Base-by-base conservation (phyloP, 2,113 vertebrate genomes). In the Oreotrochilus melanogaster region DNA sequence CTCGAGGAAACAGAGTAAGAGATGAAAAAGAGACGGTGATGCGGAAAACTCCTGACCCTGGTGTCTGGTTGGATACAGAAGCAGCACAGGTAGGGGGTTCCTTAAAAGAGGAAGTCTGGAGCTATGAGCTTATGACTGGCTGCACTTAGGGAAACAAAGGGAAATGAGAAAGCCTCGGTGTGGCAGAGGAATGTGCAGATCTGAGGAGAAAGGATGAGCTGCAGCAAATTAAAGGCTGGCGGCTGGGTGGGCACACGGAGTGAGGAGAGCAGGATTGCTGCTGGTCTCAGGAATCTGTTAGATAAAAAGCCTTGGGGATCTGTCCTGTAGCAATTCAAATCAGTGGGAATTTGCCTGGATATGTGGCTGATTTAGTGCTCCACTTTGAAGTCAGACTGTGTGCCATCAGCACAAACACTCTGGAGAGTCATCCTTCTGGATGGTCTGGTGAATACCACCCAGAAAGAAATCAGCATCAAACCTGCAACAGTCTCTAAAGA, bases 1-100 rank as follows among this genome's bases (percentile, higher is more conserved):
- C 37, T 92, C 2, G 3, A 89, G 71, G 65, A 94, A 90, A 60
- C 78, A 62, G 61, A 86, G 78, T 31, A 72, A 72, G 62, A 74
- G 56, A 82, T 69, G 78, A 84, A 65, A 88, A 88, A 73, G 70
- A 75, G 82, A 81, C 28, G 60, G 64, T 27, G 61, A 17, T 42
- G 51, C 11, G 12, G 83, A 60, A 93, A 94, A 88, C 25, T 35
- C 39, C 71, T 66, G 91, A 91, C 76, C 95, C 64, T 87, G 23
- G 37, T 45, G 39, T 37, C 28, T 86, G 30, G 60, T 25, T 28
- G 89, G 71, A 90, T 45, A 50, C 2, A 76, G 75, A 83, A 62
- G 50, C 33, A 58, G 42, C 75, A 22, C 28, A 86, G 72, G 69
- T 11, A 65, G 64, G 43, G 42, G n/a, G 54, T 3, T 89, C 89